Evolutionary conservation across 1,140 invertebrate species (phyloP).

Genomic region (Drosophila burlai): DNA sequence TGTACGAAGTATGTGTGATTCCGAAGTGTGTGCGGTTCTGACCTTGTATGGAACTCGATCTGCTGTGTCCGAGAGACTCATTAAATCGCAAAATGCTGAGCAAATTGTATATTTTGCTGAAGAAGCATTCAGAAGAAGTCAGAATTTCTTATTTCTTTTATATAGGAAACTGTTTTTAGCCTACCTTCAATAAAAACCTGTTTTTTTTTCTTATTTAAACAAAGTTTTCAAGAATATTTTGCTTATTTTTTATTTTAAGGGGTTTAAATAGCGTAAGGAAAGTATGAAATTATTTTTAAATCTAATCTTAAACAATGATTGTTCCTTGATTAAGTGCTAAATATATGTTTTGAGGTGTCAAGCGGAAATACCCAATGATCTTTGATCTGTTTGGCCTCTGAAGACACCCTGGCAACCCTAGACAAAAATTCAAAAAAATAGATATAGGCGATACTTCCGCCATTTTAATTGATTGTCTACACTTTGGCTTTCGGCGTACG

Average conservation of each 20-base stretch:
- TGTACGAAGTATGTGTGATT: not conserved
- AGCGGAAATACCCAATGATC: conserved; percentile 18
- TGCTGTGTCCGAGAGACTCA: conserved; percentile 10
- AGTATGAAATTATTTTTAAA: too few relatives aligned
- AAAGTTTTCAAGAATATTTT: not conserved
- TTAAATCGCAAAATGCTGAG: conserved; percentile 32
- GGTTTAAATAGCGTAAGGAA: not conserved
- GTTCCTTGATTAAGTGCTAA: not conserved
- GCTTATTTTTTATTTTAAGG: not conserved
- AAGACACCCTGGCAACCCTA: conserved; percentile 38
- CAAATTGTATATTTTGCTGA: conserved; percentile 10
- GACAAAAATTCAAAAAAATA: not conserved
- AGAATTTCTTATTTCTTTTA: not conserved
- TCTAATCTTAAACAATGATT: not conserved
- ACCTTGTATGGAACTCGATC: conserved; percentile 46
- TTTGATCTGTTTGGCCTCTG: not conserved
- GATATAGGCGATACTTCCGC: conserved; percentile 64
- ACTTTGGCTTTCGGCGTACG: conserved; percentile 52
- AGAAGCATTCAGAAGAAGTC: conserved; percentile 2
- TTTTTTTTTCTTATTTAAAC: not conserved
- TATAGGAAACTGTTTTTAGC: not conserved
- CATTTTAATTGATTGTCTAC: conserved; percentile 74
- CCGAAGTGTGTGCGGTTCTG: conserved; percentile 8
- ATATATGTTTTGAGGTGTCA: not conserved
- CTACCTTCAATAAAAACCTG: too few relatives aligned